Conservation (phyloP, 1,140 invertebrate species). For the Ruditapes philippinarum region DNA sequence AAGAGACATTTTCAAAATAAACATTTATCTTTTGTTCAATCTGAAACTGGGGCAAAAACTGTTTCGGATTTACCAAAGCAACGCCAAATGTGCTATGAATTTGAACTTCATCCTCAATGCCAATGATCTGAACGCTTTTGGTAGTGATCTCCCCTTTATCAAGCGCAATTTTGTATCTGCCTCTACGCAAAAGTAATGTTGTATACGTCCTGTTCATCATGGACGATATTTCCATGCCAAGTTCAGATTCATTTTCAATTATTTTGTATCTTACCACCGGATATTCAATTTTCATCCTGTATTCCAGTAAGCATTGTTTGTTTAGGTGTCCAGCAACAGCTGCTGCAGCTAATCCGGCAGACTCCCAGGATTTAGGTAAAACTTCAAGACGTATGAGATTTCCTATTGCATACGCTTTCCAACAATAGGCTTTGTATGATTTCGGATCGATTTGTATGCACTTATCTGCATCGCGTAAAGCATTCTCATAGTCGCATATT, state of each 20-base stretch:
- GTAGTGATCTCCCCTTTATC: not conserved
- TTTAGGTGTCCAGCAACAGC: not conserved
- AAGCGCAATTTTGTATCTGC: not conserved
- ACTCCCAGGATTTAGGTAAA: not conserved
- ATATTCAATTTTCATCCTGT: conserved; percentile 33
- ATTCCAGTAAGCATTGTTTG: not conserved
- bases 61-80: not conserved
- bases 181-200: not conserved
- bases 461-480: conserved; percentile 8
- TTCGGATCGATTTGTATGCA: conserved; percentile 34
- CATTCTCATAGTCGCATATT: conserved; percentile 15
- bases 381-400: not conserved
- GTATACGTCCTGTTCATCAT: not conserved
- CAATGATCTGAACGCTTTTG: conserved; percentile 21
- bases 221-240: not conserved
- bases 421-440: conserved; percentile 6
- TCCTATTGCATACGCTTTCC: conserved; percentile 42
- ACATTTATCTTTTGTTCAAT: not conserved
- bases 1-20: not conserved
- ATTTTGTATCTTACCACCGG: conserved; percentile 6
- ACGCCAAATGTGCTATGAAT: not conserved
- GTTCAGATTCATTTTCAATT: not conserved
- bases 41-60: not conserved
- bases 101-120: conserved; percentile 27
- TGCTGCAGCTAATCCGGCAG: conserved; percentile 33